Percentiles rank a stretch among this genome's conserved stretches.
Evolutionary conservation across 1,140 invertebrate genomes (phyloP).

Genomic region (Maniola jurtina): DNA sequence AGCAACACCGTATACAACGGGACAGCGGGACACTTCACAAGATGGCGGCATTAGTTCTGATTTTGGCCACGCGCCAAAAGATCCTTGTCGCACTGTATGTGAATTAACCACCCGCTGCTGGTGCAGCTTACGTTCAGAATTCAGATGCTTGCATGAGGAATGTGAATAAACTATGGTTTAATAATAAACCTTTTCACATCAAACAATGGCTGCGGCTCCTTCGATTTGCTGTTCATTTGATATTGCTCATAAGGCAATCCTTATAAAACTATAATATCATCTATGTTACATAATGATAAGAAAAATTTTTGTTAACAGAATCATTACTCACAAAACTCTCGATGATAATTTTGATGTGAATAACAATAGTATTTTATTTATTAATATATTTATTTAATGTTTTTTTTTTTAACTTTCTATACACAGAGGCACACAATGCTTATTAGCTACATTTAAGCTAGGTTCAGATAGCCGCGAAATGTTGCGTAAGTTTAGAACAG

Average conservation of each 20-base stretch:
- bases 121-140: too few relatives aligned
- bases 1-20: too few relatives aligned
- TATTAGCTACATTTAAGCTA: conserved; percentile 44
- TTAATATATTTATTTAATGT: conserved; percentile 32
- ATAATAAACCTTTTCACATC: not conserved
- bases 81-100: too few relatives aligned
- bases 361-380: conserved; percentile 39
- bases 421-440: conserved; percentile 75
- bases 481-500: not conserved
- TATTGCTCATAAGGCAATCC: conserved; percentile 37
- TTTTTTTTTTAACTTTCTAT: conserved; percentile 45
- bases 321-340: conserved; percentile 6
- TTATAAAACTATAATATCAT: conserved; percentile 62
- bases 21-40: too few relatives aligned
- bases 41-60: too few relatives aligned
- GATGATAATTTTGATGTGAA: conserved; percentile 31
- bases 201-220: not conserved
- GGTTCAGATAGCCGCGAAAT: conserved; percentile 1
- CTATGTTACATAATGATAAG: conserved; percentile 48
- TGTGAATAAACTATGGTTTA: too few relatives aligned
- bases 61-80: too few relatives aligned
- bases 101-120: too few relatives aligned
- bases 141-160: too few relatives aligned
- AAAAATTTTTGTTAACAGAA: conserved; percentile 37
- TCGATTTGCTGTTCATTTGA: conserved; percentile 16